phyloP scores from a whole-genome alignment of 2,797 vertebrate species.

The Ispidina lecontei region DNA sequence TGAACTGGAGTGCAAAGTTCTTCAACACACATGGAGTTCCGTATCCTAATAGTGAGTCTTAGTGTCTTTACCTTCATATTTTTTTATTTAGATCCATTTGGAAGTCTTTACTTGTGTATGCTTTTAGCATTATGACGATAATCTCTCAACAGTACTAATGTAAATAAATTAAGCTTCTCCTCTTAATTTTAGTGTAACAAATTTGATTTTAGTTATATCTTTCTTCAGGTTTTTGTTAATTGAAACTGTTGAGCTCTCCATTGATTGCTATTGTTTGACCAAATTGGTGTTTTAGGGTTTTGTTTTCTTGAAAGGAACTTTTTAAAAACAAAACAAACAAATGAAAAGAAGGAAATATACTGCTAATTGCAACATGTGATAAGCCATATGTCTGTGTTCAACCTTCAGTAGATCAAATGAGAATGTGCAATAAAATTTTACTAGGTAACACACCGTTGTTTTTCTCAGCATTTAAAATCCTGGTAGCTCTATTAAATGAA shows the following conservation, averaged over 20 bases:
- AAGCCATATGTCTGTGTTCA: neutral
- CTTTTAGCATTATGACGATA: neutral
- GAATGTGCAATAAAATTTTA: neutral
- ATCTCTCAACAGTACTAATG: neutral
- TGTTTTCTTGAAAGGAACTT: neutral
- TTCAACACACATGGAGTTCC: neutral
- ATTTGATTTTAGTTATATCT: neutral
- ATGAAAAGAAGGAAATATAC: neutral
- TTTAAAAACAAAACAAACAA: neutral
- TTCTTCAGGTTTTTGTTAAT: neutral
- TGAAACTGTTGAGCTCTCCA: neutral
- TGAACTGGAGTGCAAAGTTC: neutral
- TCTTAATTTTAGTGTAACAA: neutral
- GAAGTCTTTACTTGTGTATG: neutral
- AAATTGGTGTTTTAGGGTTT: neutral
- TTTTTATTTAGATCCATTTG: neutral
- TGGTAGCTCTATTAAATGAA: neutral
- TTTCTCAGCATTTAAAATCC: neutral
- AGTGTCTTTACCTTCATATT: neutral
- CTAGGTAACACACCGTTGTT: neutral
- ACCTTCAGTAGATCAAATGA: neutral
- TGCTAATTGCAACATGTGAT: neutral
- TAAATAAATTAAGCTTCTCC: neutral
- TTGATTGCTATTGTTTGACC: neutral
- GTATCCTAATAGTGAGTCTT: neutral